Evolutionary conservation across 2,113 vertebrate genomes (phyloP).

Genomic region (Apodemus speciosus): DNA sequence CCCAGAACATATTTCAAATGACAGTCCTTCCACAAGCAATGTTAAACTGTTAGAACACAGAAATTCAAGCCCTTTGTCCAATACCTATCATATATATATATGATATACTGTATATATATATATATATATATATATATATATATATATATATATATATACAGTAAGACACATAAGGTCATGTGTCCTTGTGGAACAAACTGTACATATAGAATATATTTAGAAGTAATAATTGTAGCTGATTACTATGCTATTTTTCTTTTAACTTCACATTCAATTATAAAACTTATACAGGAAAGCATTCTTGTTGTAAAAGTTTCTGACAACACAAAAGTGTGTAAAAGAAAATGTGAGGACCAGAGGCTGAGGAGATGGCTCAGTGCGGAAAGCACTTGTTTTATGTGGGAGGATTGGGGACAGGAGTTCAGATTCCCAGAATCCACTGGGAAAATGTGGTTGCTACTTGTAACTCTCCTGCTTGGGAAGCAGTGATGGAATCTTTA

Average conservation of each 20-base stretch:
- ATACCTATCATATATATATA: too few relatives aligned
- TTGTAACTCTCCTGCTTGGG: background rate
- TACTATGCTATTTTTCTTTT: background rate
- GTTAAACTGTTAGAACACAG: constrained; percentile 76
- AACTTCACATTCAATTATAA: constrained; percentile 1
- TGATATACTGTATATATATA: too few relatives aligned
- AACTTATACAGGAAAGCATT: background rate
- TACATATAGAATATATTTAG: background rate
- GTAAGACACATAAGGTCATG: constrained; percentile 54
- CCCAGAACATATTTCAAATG: constrained; percentile 86
- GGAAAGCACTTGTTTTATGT: background rate
- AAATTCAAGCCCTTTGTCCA: constrained; percentile 78
- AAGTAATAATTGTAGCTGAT: background rate
- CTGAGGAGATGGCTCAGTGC: too few relatives aligned
- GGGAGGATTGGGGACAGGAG: background rate
- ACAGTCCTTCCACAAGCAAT: constrained; percentile 79
- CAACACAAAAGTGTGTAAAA: background rate
- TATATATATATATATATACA: too few relatives aligned
- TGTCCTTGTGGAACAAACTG: constrained; percentile 38
- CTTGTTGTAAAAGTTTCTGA: background rate
- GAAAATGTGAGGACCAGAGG: background rate
- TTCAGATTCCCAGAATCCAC: background rate
- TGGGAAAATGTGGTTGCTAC: background rate
- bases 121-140: too few relatives aligned
- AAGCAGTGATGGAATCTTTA: background rate